Evolutionary conservation across 2,888 invertebrate species (phyloP).

Genomic region (Thymelicus sylvestris): DNA sequence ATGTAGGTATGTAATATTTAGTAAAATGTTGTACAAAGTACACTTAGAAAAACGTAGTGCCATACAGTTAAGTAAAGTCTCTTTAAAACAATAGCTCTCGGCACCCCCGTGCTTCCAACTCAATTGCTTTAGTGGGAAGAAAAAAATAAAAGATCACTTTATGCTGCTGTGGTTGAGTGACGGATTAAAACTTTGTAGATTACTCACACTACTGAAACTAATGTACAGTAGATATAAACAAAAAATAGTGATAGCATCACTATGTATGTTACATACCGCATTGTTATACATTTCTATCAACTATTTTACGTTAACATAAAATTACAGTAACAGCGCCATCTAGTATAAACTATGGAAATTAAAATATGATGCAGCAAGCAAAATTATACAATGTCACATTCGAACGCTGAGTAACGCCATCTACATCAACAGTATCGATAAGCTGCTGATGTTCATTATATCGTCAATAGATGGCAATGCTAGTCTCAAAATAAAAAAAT

Average conservation of each 20-base stretch:
- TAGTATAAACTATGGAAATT: not conserved
- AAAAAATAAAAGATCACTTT: not conserved
- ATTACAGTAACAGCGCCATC: not conserved
- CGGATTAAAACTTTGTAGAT: too few relatives aligned
- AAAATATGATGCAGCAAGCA: not conserved
- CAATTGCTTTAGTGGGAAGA: slow-evolving; percentile 1
- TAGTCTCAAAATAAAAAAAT: slow-evolving; percentile 34
- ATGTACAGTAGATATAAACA: not conserved
- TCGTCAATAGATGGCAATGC: slow-evolving; percentile 49
- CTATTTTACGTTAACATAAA: not conserved
- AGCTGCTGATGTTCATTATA: not conserved
- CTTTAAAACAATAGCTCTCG: not conserved
- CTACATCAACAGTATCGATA: not conserved
- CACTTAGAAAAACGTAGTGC: not conserved
- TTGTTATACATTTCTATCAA: too few relatives aligned
- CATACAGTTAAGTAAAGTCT: slow-evolving; percentile 7
- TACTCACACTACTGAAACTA: not conserved
- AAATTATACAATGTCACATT: too few relatives aligned
- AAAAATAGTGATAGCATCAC: too few relatives aligned
- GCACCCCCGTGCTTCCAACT: not conserved
- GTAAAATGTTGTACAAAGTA: not conserved
- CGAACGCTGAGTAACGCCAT: not conserved
- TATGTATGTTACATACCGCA: too few relatives aligned
- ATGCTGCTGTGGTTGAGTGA: too few relatives aligned
- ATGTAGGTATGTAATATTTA: not conserved